A percentile compares a stretch with the other conserved stretches of the same genome.
These are phyloP conservation scores for Petrocephalus zakoni DNA, from an alignment of 2,113 vertebrate genomes.

Conservation along the genomic window DNA sequence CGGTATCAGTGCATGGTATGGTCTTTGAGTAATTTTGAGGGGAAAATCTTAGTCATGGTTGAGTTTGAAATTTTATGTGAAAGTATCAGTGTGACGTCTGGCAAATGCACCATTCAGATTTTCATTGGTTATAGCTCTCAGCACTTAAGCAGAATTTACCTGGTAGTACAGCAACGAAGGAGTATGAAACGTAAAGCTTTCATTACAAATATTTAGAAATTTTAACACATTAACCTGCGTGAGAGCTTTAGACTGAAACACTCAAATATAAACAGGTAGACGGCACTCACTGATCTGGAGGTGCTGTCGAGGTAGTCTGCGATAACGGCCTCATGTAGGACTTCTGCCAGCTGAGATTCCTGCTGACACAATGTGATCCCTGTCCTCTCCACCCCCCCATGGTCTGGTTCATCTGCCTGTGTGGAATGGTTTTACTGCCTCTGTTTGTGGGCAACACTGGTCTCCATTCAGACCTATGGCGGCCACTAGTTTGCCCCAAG, in stretches of 20 bases:
- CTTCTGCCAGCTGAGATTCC: slow-evolving; percentile 41
- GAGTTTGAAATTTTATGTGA: background rate
- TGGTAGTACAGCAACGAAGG: background rate
- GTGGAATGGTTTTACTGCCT: slow-evolving; percentile 40
- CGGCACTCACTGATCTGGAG: background rate
- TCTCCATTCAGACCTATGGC: slow-evolving; percentile 28
- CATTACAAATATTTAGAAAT: background rate
- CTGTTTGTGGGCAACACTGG: slow-evolving; percentile 32
- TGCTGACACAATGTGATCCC: slow-evolving; percentile 47
- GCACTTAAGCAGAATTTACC: background rate
- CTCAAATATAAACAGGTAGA: background rate
- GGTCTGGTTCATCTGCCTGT: slow-evolving; percentile 50
- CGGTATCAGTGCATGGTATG: background rate
- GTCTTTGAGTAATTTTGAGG: background rate
- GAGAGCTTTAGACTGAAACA: background rate
- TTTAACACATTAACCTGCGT: background rate
- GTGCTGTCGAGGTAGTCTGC: background rate
- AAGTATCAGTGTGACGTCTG: background rate
- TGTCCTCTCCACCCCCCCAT: slow-evolving; percentile 52
- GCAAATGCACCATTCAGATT: background rate
- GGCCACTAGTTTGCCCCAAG: slow-evolving; percentile 22
- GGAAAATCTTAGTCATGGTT: background rate
- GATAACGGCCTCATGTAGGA: background rate
- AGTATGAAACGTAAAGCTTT: background rate
- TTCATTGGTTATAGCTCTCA: background rate